phyloP scores from a whole-genome alignment of 2,888 invertebrate genomes.

The Entomobrya proxima region DNA sequence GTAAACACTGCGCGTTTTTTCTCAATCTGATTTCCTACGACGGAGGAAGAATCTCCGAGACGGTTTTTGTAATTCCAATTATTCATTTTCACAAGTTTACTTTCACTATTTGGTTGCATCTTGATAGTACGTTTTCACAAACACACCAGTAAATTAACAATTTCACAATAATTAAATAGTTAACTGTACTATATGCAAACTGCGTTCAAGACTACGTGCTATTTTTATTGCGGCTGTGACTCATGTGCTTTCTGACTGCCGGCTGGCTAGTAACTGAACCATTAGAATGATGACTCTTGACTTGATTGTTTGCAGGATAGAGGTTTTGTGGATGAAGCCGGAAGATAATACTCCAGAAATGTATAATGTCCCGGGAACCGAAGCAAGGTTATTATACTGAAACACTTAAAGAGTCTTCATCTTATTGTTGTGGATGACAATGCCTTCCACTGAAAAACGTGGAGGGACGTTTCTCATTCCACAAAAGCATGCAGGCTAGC shows the following conservation, averaged over 20 bases:
- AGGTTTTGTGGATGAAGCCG: neutral
- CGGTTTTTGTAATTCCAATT: neutral
- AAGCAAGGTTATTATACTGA: neutral
- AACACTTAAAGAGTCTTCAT: neutral
- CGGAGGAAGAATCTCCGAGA: neutral
- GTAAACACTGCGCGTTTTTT: neutral
- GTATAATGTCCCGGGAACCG: neutral
- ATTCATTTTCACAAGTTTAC: neutral
- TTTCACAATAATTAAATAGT: neutral
- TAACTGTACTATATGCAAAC: neutral
- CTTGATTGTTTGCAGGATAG: neutral
- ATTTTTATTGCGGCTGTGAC: neutral
- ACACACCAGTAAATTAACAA: neutral
- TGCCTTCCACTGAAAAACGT: neutral
- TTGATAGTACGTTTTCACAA: neutral
- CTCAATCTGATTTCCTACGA: neutral
- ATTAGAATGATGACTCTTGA: slow-evolving; percentile 4
- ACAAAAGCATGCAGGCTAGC: too few relatives aligned
- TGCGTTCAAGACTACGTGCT: neutral
- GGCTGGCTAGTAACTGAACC: neutral
- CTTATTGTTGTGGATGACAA: neutral
- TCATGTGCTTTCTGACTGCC: slow-evolving; percentile 32
- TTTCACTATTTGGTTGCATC: neutral
- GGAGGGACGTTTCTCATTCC: neutral
- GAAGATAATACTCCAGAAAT: neutral